Conservation (phyloP, 2,113 vertebrate genomes). For the Triplophysa siluroides region DNA sequence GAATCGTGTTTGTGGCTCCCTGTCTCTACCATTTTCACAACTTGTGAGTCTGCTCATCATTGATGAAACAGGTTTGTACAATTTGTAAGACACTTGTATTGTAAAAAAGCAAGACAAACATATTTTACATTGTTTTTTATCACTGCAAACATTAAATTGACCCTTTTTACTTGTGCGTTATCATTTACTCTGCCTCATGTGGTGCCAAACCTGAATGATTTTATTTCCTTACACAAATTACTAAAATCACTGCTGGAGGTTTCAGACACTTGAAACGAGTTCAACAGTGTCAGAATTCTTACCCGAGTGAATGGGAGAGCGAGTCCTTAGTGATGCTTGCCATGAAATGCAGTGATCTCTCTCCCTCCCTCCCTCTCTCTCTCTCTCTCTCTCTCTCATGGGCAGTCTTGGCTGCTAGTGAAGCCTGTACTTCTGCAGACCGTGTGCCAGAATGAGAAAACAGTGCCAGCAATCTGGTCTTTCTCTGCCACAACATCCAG, state of each 20-base stretch:
- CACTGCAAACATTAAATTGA: too few species aligned
- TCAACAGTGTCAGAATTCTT: conserved; percentile 11
- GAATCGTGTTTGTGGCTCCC: too few species aligned
- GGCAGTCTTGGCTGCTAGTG: neutral
- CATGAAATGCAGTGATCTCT: conserved; percentile 28
- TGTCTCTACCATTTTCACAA: too few species aligned
- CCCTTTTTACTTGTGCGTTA: too few species aligned
- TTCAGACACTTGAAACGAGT: conserved; percentile 2
- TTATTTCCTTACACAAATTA: neutral
- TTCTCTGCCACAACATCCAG: conserved; percentile 30
- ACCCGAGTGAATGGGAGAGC: conserved; percentile 3
- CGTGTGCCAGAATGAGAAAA: conserved; percentile 27
- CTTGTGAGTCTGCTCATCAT: too few species aligned
- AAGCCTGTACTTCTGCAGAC: conserved; percentile 22
- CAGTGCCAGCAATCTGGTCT: conserved; percentile 29
- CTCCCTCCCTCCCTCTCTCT: neutral
- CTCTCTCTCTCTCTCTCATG: neutral
- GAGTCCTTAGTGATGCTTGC: conserved; percentile 19
- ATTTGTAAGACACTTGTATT: too few species aligned
- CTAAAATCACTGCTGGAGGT: neutral
- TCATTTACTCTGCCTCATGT: too few species aligned
- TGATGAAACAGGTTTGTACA: too few species aligned
- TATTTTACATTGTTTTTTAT: too few species aligned
- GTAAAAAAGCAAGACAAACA: too few species aligned
- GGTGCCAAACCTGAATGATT: too few species aligned